These are phyloP conservation scores for Psittacara wagleri DNA, from an alignment of 2,113 vertebrate genomes.

Conservation along the genomic window DNA sequence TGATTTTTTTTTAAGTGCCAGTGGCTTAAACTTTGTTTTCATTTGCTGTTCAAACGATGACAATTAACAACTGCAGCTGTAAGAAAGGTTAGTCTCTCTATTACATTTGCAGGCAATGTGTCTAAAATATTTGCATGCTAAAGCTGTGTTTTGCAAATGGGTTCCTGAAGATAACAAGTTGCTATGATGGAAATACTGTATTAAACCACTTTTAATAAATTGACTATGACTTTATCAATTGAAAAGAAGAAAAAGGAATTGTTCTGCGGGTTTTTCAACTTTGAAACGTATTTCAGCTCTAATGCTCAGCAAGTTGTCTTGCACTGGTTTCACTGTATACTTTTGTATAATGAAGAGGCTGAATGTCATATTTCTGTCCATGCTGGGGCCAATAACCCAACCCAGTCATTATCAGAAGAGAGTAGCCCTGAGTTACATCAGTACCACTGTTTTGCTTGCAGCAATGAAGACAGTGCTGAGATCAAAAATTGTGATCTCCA, in stretches of 20 bases:
- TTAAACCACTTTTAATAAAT: conserved; percentile 52
- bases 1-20: conserved; percentile 38
- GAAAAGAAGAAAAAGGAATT: conserved; percentile 54
- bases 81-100: conserved; percentile 67
- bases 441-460: conserved; percentile 31
- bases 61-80: conserved; percentile 65
- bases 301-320: conserved; percentile 64
- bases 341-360: conserved; percentile 36
- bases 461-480: conserved; percentile 48
- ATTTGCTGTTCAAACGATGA: conserved; percentile 65
- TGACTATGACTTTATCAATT: conserved; percentile 50
- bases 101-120: conserved; percentile 50
- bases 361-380: conserved; percentile 53
- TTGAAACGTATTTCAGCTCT: conserved; percentile 51
- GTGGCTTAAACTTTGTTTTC: conserved; percentile 74
- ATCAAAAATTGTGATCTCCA: conserved; percentile 39
- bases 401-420: conserved; percentile 48
- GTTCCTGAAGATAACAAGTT: conserved; percentile 61
- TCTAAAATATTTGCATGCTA: conserved; percentile 54
- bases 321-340: conserved; percentile 47
- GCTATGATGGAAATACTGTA: conserved; percentile 34
- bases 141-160: conserved; percentile 38
- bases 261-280: conserved; percentile 55
- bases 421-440: conserved; percentile 33
- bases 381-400: conserved; percentile 61